These are phyloP conservation scores for Panopea generosa DNA, from an alignment of 2,888 invertebrate genomes.

Conservation along the genomic window DNA sequence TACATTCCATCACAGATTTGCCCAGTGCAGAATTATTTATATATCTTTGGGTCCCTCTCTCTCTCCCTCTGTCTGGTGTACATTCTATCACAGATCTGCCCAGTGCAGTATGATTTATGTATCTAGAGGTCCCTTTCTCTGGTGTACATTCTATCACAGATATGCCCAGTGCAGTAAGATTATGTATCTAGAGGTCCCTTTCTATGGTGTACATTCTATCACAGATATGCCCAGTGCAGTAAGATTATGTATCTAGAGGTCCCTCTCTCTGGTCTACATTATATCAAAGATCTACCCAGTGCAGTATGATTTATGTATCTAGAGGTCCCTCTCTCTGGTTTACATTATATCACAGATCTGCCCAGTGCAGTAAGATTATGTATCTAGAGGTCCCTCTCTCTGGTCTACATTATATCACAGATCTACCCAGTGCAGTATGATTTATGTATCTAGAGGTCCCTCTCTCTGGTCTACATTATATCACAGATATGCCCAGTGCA, in stretches of 20 bases:
- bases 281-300: conserved; percentile 51
- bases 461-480: conserved; percentile 79
- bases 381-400: too few species aligned
- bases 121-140: conserved; percentile 78
- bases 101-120: conserved; percentile 81
- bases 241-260: too few species aligned
- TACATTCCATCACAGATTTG: too few species aligned
- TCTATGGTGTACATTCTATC: conserved; percentile 81
- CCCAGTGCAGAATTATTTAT: too few species aligned
- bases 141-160: conserved; percentile 83
- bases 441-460: conserved; percentile 82
- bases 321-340: conserved; percentile 75
- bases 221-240: conserved; percentile 78
- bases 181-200: conserved; percentile 69
- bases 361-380: conserved; percentile 69
- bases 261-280: too few species aligned
- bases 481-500: conserved; percentile 80
- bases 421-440: conserved; percentile 77
- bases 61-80: too few species aligned
- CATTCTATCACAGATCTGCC: conserved; percentile 19
- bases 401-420: too few species aligned
- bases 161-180: conserved; percentile 71
- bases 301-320: conserved; percentile 83
- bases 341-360: conserved; percentile 83
- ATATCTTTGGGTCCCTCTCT: too few species aligned